A percentile compares a stretch with the other conserved stretches of the same genome.
These are phyloP conservation scores for Dorcus hopei DNA, from an alignment of 2,888 invertebrate genomes.

Conservation along the genomic window DNA sequence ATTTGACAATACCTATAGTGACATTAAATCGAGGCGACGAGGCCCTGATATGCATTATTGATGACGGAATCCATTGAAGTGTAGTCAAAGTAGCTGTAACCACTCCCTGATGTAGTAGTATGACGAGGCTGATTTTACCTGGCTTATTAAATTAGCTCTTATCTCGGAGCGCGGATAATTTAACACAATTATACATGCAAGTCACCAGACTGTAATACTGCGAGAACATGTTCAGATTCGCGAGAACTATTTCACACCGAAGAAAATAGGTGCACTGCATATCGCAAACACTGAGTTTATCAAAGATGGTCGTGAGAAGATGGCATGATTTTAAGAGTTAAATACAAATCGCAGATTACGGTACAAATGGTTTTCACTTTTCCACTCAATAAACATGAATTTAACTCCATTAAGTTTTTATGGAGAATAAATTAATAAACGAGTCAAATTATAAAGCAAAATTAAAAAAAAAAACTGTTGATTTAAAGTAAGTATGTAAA, in stretches of 20 bases:
- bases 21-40: slow-evolving; percentile 22
- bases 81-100: slow-evolving; percentile 31
- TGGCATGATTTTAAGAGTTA: too few relatives aligned
- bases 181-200: slow-evolving; percentile 42
- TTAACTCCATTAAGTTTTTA: too few relatives aligned
- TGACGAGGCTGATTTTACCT: slow-evolving; percentile 34
- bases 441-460: too few relatives aligned
- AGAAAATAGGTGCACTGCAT: too few relatives aligned
- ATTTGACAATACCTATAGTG: slow-evolving; percentile 25
- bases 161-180: slow-evolving; percentile 39
- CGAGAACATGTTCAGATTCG: slow-evolving; percentile 10
- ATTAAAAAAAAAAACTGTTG: too few relatives aligned
- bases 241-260: neutral
- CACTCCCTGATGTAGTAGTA: slow-evolving; percentile 29
- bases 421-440: too few relatives aligned
- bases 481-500: too few relatives aligned
- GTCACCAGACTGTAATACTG: slow-evolving; percentile 33
- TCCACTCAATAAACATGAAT: too few relatives aligned
- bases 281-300: too few relatives aligned
- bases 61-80: slow-evolving; percentile 29
- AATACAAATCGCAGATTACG: too few relatives aligned
- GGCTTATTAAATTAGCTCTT: slow-evolving; percentile 40
- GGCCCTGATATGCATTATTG: slow-evolving; percentile 27
- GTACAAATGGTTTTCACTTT: too few relatives aligned
- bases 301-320: too few relatives aligned